Conservation (phyloP, 37 sponge, comb jelly and placozoan species). For the Aplysina aerophoba region DNA sequence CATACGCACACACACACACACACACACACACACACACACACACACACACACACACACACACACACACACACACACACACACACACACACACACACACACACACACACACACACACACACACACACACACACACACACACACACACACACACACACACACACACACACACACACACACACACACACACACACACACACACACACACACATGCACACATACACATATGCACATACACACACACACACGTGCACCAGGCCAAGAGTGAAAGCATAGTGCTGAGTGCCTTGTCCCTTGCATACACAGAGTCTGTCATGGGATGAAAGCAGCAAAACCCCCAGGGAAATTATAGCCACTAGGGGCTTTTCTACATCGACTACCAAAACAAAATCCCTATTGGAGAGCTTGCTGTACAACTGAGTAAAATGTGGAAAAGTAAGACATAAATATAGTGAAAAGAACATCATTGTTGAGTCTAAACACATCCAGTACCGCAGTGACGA, state of each 20-base stretch:
- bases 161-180: background rate
- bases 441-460: no score
- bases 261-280: no score
- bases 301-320: no score
- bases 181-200: background rate
- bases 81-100: slow-evolving; percentile 30
- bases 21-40: slow-evolving; percentile 31
- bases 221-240: background rate
- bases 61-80: slow-evolving; percentile 19
- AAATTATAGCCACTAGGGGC: no score
- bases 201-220: background rate
- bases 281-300: no score
- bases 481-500: no score
- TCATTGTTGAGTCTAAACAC: no score
- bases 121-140: slow-evolving; percentile 14
- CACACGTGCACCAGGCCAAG: background rate
- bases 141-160: slow-evolving; percentile 1
- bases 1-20: slow-evolving; percentile 25
- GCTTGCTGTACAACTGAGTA: no score
- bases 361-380: no score
- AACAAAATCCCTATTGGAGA: no score
- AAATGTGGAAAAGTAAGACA: no score
- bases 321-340: no score
- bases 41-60: slow-evolving; percentile 23
- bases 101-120: slow-evolving; percentile 27